Base-by-base conservation (phyloP, 1,140 invertebrate species). In the Drosophila bifasciata region DNA sequence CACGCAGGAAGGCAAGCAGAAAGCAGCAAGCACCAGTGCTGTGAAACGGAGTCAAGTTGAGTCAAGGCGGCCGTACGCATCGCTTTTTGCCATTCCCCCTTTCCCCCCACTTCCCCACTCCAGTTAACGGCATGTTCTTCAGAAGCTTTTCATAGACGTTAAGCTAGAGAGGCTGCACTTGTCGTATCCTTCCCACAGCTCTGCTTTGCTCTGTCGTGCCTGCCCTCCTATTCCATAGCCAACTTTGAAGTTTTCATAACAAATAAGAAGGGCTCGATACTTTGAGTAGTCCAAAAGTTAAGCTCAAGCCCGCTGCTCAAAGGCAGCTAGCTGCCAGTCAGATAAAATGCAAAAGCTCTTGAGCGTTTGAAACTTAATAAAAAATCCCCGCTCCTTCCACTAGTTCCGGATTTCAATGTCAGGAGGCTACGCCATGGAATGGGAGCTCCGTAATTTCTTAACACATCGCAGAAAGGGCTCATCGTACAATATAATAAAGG, bases 201-300 rank as follows among this genome's bases (percentile, higher is more conserved):
- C 13, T n/a, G 43, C 15, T 13, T 23, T 8, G 9, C 23, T 1
- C 9, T 32, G 28, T 9, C 28, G 9, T n/a, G 3, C 0, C 3
- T 32, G 28, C 9, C 28, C 32, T 32, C 32, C 32, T 11, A 1
- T 36, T 15, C n/a, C 11, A 21, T 11, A 11, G 32, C 16, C 52
- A 41, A 50, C 44, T 48, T 48, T 66, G 48, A 85, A 86, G 80
- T 81, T 85, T 81, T 74, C 73, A 77, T 74, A 86, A 73, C 73
- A 85, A 86, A 85, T 86, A 86, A 86, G 68, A 74, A 70, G 64
- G 59, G 53, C 77, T 80, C 81, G 77, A 85, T 85, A 77, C 67
- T 76, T 70, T 66, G 73, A 77, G 73, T 77, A 67, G 77, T 73
- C 81, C 56, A 58, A 85, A 85, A 85, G 81, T 85, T 85, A 76